A percentile compares a stretch with the other conserved stretches of the same genome.
phyloP scores from a whole-genome alignment of 2,113 vertebrate species.

The Dermatemys mawii region DNA sequence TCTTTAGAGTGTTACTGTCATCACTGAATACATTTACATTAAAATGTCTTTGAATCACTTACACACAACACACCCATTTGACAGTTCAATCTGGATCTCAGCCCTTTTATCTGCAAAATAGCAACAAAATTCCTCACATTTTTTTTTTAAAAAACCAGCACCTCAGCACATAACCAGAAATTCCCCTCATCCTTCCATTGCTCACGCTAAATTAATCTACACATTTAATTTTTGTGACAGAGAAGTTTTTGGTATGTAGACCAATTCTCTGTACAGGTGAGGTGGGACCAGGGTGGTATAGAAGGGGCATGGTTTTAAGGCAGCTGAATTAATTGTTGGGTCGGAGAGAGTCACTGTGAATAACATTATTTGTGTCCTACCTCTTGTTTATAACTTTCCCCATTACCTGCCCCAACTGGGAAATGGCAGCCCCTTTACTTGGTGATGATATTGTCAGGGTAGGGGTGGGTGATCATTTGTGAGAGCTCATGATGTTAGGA shows the following conservation, averaged over 20 bases:
- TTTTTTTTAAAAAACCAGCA: no score
- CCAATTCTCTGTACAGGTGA: neutral
- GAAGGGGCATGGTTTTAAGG: neutral
- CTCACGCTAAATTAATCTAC: fast-evolving
- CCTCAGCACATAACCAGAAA: neutral
- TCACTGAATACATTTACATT: neutral
- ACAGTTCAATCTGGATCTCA: conserved; percentile 3
- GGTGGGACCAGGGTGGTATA: neutral
- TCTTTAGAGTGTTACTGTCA: neutral
- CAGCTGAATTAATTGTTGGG: neutral
- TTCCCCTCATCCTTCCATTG: no score
- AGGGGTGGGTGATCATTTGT: neutral
- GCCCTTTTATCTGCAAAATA: neutral
- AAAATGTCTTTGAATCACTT: neutral
- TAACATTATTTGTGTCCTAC: fast-evolving
- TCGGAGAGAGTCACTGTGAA: neutral
- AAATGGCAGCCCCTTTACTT: neutral
- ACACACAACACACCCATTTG: neutral
- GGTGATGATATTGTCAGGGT: neutral
- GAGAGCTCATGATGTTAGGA: neutral
- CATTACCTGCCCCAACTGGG: fast-evolving
- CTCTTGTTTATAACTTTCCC: fast-evolving
- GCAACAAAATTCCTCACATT: neutral
- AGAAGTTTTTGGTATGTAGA: neutral
- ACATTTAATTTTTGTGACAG: neutral